These are phyloP conservation scores for Alsophila aescularia DNA, from an alignment of 2,888 invertebrate genomes.

Conservation along the genomic window DNA sequence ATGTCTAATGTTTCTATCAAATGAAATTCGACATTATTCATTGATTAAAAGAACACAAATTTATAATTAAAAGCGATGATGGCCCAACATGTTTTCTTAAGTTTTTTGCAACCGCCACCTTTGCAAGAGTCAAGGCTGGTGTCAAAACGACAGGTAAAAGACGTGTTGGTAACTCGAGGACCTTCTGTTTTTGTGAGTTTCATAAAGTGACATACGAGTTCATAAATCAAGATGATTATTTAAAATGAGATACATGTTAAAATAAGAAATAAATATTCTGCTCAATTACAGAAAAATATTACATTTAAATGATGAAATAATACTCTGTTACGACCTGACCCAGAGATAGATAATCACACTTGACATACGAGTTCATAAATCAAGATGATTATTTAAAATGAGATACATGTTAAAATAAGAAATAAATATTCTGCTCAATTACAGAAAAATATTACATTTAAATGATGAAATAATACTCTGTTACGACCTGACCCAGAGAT, in stretches of 20 bases:
- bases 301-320: too few species aligned
- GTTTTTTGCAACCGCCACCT: constrained; percentile 13
- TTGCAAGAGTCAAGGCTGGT: constrained; percentile 30
- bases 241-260: not conserved
- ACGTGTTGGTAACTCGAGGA: constrained; percentile 12
- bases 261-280: not conserved
- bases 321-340: too few species aligned
- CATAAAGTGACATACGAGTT: constrained; percentile 9
- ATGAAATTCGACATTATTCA: not conserved
- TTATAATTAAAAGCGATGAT: not conserved
- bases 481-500: too few species aligned
- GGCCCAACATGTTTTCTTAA: not conserved
- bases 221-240: not conserved
- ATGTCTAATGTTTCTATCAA: not conserved
- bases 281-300: too few species aligned
- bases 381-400: not conserved
- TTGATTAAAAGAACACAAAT: not conserved
- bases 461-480: too few species aligned
- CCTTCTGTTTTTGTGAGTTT: constrained; percentile 25
- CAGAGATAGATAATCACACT: too few species aligned
- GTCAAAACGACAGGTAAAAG: constrained; percentile 29
- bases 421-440: too few species aligned
- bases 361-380: not conserved
- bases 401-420: not conserved
- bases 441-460: too few species aligned